Percentiles rank a stretch among this genome's conserved stretches.
phyloP scores from a whole-genome alignment of 2,888 invertebrate genomes.

The Acleris laterana region DNA sequence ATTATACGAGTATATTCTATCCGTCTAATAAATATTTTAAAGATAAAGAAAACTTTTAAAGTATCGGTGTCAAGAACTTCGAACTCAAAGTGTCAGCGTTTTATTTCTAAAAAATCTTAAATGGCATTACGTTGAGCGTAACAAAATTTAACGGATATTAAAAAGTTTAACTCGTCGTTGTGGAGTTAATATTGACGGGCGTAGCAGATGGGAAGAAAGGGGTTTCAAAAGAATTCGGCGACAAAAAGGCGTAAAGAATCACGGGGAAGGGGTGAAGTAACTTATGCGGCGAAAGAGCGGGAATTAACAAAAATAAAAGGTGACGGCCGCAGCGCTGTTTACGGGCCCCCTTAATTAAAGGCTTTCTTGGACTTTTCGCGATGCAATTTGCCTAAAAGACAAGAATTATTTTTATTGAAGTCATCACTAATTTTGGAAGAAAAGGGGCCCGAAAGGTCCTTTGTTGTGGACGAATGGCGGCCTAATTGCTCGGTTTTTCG shows the following conservation, averaged over 20 bases:
- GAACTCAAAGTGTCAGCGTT: slow-evolving; percentile 45
- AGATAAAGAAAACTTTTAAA: background rate
- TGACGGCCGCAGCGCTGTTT: slow-evolving; percentile 80
- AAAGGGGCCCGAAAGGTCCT: slow-evolving; percentile 63
- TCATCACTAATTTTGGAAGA: slow-evolving; percentile 82
- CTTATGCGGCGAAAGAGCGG: slow-evolving; percentile 82
- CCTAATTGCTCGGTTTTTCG: slow-evolving; percentile 78
- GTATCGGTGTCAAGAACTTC: background rate
- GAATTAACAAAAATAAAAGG: slow-evolving; percentile 85
- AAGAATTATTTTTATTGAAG: slow-evolving; percentile 85
- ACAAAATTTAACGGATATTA: slow-evolving; percentile 84
- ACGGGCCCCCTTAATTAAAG: slow-evolving; percentile 83
- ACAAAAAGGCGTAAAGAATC: slow-evolving; percentile 84
- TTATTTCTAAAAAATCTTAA: slow-evolving; percentile 55
- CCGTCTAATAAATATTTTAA: background rate
- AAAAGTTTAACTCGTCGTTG: slow-evolving; percentile 79
- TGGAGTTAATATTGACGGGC: slow-evolving; percentile 85
- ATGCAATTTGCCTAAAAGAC: slow-evolving; percentile 85
- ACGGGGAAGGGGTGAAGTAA: slow-evolving; percentile 78
- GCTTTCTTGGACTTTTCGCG: slow-evolving; percentile 83
- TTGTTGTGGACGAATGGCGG: slow-evolving; percentile 80
- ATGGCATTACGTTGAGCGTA: slow-evolving; percentile 74
- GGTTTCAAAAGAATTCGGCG: slow-evolving; percentile 83
- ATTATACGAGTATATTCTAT: too few relatives aligned
- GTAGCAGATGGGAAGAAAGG: slow-evolving; percentile 81